Base-by-base conservation (phyloP, 2,888 invertebrate species). In the Baronia brevicornis region DNA sequence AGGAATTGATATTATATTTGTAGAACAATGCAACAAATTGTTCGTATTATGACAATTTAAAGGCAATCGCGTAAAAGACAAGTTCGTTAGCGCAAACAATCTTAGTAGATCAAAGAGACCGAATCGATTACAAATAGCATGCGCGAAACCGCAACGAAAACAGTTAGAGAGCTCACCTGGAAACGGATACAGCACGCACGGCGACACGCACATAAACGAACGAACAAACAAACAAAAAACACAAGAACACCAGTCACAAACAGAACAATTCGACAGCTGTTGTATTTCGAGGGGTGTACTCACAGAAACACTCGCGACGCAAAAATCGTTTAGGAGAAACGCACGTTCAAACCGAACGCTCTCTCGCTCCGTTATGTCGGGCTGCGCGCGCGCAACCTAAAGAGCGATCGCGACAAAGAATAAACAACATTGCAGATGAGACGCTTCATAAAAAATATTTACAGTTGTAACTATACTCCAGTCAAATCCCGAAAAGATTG, bases 341-440 rank as follows among this genome's bases (percentile, higher is more conserved):
- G 47, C 49, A 45, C 73, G 61, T 66, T 51, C 60, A 57, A 51
- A 38, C 51, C 53, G 62, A 51, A 26, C 44, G 43, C 46, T 40
- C 33, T 33, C 43, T 61, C 62, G 65, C 54, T 57, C 78, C 79
- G 77, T 77, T 75, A 75, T 78, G 78, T 56, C 51, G 58, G 44
- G 28, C 24, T 8, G 36, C 33, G 48, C 44, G 12, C 23, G 46
- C 54, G 54, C 58, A 51, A 44, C 51, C 56, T 61, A 59, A 70
- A 74, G 68, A 73, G 72, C 73, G 58, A 62, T 46, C 58, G 58
- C 55, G 48, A 37, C 65, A 70, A 53, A 73, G 62, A 62, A 33
- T 55, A 38, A n/a, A n/a, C n/a, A n/a, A n/a, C n/a, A n/a, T n/a
- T n/a, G n/a, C n/a, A n/a, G n/a, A n/a, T n/a, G n/a, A n/a, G n/a